A percentile compares a stretch with the other conserved stretches of the same genome.
Conservation (phyloP, 2,797 vertebrate genomes). For the Mionectes olivaceus region DNA sequence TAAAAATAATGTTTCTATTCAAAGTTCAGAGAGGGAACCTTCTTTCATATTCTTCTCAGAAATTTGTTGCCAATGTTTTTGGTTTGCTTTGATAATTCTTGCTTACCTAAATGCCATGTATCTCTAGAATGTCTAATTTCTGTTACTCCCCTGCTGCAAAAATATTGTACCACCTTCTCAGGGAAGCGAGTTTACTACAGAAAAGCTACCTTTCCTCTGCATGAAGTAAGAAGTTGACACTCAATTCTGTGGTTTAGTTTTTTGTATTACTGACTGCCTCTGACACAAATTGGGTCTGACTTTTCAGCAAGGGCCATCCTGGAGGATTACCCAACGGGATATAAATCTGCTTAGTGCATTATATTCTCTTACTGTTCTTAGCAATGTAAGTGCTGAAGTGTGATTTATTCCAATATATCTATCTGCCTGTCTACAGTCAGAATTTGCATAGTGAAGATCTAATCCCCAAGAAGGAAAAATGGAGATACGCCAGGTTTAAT, state of each 20-base stretch:
- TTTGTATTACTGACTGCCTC: conserved; percentile 10
- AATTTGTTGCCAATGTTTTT: conserved; percentile 1
- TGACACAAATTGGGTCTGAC: background rate
- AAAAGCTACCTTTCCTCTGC: background rate
- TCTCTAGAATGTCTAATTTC: conserved; percentile 7
- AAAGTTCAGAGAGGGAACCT: conserved; percentile 44
- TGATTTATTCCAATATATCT: conserved; percentile 44
- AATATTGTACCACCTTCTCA: background rate
- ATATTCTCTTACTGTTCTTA: conserved; percentile 45
- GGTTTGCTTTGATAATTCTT: background rate
- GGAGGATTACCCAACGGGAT: conserved; percentile 11
- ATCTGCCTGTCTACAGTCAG: background rate
- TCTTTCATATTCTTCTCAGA: conserved; percentile 38
- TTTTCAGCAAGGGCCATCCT: conserved; percentile 19
- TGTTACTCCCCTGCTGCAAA: background rate
- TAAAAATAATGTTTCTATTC: conserved; percentile 75
- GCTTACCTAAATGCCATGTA: conserved; percentile 9
- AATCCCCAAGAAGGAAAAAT: background rate
- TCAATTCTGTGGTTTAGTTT: background rate
- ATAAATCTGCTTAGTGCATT: conserved; percentile 45
- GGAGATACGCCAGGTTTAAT: background rate
- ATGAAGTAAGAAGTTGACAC: background rate
- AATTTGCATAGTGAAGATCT: conserved; percentile 49
- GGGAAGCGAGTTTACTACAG: background rate
- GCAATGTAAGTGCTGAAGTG: conserved; percentile 47